Conservation (phyloP, 2,888 invertebrate species). For the Drosophila atroscutellata region DNA sequence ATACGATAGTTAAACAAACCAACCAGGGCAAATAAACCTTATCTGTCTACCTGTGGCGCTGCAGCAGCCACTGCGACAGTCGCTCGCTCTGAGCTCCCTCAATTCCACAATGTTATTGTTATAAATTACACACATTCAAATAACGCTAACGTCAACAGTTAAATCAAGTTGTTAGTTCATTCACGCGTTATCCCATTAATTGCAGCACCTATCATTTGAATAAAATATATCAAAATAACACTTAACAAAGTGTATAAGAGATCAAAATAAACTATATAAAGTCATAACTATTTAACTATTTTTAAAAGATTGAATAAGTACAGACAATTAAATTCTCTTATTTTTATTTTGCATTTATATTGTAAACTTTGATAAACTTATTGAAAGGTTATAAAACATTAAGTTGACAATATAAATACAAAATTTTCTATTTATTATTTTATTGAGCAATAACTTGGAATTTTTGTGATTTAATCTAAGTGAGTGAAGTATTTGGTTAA, state of each 20-base stretch:
- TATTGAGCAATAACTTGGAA: too few relatives aligned
- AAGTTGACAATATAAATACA: too few relatives aligned
- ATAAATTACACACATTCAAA: slow-evolving; percentile 9
- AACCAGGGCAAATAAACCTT: slow-evolving; percentile 43
- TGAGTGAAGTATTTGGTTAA: not conserved
- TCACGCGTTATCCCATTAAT: not conserved
- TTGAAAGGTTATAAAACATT: too few relatives aligned
- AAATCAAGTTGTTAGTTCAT: not conserved
- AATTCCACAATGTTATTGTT: not conserved
- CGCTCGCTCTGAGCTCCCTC: slow-evolving; percentile 3
- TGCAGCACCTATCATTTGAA: not conserved
- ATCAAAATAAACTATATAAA: not conserved
- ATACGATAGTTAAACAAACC: slow-evolving; percentile 33
- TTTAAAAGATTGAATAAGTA: too few relatives aligned
- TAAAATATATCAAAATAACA: not conserved
- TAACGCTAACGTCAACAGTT: slow-evolving; percentile 6
- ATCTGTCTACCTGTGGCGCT: slow-evolving; percentile 72
- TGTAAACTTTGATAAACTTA: too few relatives aligned
- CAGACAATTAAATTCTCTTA: too few relatives aligned
- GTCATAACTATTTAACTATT: not conserved
- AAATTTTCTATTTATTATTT: too few relatives aligned
- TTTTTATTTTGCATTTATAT: too few relatives aligned
- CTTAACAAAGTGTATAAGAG: not conserved
- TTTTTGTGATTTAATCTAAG: too few relatives aligned
- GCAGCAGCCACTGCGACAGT: slow-evolving; percentile 61